Evolutionary conservation across 2,113 vertebrate species (phyloP).

Genomic region (Labeo rohita): DNA sequence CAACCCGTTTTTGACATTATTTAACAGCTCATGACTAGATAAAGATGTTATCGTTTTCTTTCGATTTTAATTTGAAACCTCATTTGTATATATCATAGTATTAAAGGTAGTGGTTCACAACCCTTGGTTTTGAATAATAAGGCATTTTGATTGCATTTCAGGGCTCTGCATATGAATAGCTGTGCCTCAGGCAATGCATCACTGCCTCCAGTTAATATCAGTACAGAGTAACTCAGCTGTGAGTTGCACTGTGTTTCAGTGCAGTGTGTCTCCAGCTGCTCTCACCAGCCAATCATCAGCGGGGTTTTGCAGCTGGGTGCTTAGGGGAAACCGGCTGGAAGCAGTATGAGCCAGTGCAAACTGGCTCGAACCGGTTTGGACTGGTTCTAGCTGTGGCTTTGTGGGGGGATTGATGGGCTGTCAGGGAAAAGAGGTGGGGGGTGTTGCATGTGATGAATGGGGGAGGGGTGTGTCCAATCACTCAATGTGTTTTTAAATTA

Average conservation of each 20-base stretch:
- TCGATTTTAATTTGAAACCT: neutral
- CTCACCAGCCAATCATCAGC: constrained; percentile 64
- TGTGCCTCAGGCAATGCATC: constrained; percentile 9
- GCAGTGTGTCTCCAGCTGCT: constrained; percentile 69
- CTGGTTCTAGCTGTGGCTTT: constrained; percentile 68
- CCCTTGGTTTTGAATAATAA: constrained; percentile 21
- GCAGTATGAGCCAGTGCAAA: constrained; percentile 70
- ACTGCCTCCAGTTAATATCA: constrained; percentile 42
- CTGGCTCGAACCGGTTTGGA: constrained; percentile 71
- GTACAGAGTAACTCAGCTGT: constrained; percentile 33
- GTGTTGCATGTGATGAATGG: constrained; percentile 40
- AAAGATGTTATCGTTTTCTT: no score
- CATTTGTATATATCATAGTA: neutral
- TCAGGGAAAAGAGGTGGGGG: constrained; percentile 43
- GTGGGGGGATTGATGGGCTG: constrained; percentile 62
- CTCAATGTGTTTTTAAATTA: constrained; percentile 36
- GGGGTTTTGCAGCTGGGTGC: constrained; percentile 68
- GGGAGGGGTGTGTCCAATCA: constrained; percentile 50
- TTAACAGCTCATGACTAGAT: neutral
- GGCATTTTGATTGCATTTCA: constrained; percentile 14
- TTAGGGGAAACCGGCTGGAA: constrained; percentile 72
- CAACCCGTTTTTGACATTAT: neutral
- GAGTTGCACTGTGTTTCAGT: constrained; percentile 35
- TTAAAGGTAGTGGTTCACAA: neutral
- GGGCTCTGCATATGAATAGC: neutral